A percentile compares a stretch with the other conserved stretches of the same genome.
phyloP scores from a whole-genome alignment of 2,888 invertebrate genomes.

The Trilocha varians region DNA sequence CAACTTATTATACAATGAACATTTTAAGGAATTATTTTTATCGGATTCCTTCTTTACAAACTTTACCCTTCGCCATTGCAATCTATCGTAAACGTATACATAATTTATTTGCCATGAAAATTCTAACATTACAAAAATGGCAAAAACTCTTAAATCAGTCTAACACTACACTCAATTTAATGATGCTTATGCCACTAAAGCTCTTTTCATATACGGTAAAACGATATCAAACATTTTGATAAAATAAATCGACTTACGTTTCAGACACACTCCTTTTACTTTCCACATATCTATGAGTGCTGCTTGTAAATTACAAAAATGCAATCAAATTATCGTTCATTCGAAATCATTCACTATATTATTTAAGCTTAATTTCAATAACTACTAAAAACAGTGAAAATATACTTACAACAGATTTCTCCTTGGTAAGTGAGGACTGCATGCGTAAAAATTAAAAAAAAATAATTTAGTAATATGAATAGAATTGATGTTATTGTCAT shows the following conservation, averaged over 20 bases:
- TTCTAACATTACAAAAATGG: not conserved
- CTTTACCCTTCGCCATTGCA: too few species aligned
- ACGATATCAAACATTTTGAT: not conserved
- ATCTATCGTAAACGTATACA: too few species aligned
- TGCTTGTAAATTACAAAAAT: slow-evolving; percentile 39
- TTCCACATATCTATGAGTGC: slow-evolving; percentile 63
- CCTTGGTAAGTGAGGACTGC: slow-evolving; percentile 71
- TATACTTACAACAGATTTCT: slow-evolving; percentile 67
- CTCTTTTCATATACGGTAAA: too few species aligned
- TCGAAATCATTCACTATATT: not conserved
- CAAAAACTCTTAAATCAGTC: not conserved
- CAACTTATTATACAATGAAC: too few species aligned
- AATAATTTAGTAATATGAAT: slow-evolving; percentile 15
- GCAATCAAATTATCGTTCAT: not conserved
- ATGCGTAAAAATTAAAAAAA: slow-evolving; percentile 56
- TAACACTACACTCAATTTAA: too few species aligned
- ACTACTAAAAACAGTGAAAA: slow-evolving; percentile 5
- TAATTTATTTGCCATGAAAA: too few species aligned
- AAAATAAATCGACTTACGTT: slow-evolving; percentile 47
- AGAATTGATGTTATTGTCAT: not conserved
- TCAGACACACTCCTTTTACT: slow-evolving; percentile 65
- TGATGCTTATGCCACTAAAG: too few species aligned
- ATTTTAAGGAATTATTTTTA: too few species aligned
- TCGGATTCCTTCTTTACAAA: too few species aligned
- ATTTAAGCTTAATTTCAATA: too few species aligned